A percentile compares a stretch with the other conserved stretches of the same genome.
Conservation (phyloP, 2,797 vertebrate species). For the Urophycis tenuis region DNA sequence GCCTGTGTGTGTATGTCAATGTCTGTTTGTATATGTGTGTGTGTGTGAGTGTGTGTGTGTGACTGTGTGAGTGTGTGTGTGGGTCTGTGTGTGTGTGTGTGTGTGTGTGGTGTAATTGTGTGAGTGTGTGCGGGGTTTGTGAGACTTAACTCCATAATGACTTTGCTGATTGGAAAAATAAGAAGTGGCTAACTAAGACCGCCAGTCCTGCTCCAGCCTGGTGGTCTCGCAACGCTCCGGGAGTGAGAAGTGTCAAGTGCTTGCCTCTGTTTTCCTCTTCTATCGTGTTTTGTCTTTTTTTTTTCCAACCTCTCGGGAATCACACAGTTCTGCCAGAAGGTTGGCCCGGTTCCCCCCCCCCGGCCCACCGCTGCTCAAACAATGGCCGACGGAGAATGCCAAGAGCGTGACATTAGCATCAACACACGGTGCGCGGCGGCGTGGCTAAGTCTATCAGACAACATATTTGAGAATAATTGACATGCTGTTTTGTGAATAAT, state of each 20-base stretch:
- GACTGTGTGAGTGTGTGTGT: slow-evolving; percentile 42
- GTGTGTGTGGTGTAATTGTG: neutral
- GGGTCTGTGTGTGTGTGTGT: neutral
- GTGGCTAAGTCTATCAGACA: slow-evolving; percentile 22
- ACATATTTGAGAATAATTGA: slow-evolving; percentile 23
- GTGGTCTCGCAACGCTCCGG: neutral
- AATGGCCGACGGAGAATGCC: neutral
- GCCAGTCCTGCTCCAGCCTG: slow-evolving; percentile 55
- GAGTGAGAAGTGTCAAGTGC: slow-evolving; percentile 24
- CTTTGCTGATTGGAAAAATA: slow-evolving; percentile 69
- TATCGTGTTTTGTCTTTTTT: slow-evolving; percentile 29
- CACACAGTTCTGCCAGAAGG: slow-evolving; percentile 18
- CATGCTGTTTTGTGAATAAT: slow-evolving; percentile 14
- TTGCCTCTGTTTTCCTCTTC: slow-evolving; percentile 6
- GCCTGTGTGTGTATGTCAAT: slow-evolving; percentile 32
- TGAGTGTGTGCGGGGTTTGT: slow-evolving; percentile 38
- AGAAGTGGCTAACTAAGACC: slow-evolving; percentile 57
- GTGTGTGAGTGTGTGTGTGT: slow-evolving; percentile 32
- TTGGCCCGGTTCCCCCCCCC: slow-evolving; percentile 37
- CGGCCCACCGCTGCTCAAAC: slow-evolving; percentile 15
- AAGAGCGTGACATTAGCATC: slow-evolving; percentile 29
- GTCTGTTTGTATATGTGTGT: neutral
- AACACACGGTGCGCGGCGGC: slow-evolving; percentile 46
- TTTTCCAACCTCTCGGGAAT: no score
- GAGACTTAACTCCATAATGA: slow-evolving; percentile 66